Conservation (phyloP, 2,797 vertebrate genomes). For the Leptatherina wallacei region DNA sequence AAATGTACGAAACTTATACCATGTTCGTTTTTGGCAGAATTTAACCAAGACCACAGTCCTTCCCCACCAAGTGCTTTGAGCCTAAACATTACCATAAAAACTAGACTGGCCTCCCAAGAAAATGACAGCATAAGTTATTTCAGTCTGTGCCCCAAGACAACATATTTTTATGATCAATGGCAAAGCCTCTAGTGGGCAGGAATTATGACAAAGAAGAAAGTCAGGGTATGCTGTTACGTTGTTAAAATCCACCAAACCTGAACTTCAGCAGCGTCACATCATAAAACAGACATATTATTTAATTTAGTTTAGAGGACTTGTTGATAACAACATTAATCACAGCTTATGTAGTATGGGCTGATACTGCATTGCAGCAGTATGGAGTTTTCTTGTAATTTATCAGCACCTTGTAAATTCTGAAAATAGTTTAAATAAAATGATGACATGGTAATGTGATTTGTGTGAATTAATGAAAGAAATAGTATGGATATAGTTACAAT, state of each 20-base stretch:
- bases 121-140: conserved; percentile 16
- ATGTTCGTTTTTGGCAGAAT: conserved; percentile 3
- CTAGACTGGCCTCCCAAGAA: conserved; percentile 13
- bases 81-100: not conserved
- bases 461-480: not conserved
- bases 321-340: not conserved
- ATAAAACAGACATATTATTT: not conserved
- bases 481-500: not conserved
- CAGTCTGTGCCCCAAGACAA: conserved; percentile 8
- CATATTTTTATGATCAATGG: conserved; percentile 9
- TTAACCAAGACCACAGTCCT: not conserved
- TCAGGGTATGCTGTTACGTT: not conserved
- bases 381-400: not conserved
- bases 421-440: not conserved
- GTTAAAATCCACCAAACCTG: conserved; percentile 14
- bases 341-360: not conserved
- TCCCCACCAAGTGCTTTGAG: not conserved
- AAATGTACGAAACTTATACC: conserved; percentile 2
- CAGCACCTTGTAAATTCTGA: not conserved
- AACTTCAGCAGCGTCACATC: not conserved
- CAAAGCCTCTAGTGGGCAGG: not conserved
- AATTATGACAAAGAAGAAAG: conserved; percentile 15
- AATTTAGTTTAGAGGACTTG: not conserved
- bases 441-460: not conserved
- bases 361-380: not conserved